These are phyloP conservation scores for Desoria tigrina DNA, from an alignment of 2,888 invertebrate species.

Conservation along the genomic window DNA sequence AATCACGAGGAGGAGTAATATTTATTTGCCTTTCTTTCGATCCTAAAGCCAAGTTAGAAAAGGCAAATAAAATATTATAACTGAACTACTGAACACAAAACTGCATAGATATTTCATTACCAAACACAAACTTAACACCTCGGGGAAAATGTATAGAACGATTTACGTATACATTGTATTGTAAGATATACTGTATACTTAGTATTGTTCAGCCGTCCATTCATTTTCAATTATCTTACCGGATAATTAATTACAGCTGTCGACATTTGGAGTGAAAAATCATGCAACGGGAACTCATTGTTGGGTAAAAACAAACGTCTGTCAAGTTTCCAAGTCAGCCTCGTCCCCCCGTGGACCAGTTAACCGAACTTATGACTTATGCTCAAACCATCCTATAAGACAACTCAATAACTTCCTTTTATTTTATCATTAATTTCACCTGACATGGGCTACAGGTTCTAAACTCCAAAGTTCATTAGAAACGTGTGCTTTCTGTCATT, in stretches of 20 bases:
- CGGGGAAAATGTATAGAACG: no score
- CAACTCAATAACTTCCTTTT: conserved; percentile 22
- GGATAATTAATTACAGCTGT: conserved; percentile 49
- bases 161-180: no score
- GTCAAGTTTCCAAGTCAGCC: conserved; percentile 23
- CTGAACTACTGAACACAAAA: no score
- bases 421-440: conserved; percentile 35
- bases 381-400: background rate
- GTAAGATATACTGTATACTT: no score
- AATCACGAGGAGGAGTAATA: conserved; percentile 11
- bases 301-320: conserved; percentile 39
- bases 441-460: conserved; percentile 15
- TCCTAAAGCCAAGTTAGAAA: background rate
- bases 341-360: conserved; percentile 1
- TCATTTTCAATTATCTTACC: conserved; percentile 1
- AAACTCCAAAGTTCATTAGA: conserved; percentile 8
- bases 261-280: conserved; percentile 31
- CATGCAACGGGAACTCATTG: conserved; percentile 31
- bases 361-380: background rate
- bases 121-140: no score
- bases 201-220: no score
- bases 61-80: background rate
- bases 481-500: conserved; percentile 17
- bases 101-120: no score
- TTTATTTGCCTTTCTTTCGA: conserved; percentile 16